phyloP scores from a whole-genome alignment of 2,797 vertebrate species.

The Tympanoctomys barrerae region DNA sequence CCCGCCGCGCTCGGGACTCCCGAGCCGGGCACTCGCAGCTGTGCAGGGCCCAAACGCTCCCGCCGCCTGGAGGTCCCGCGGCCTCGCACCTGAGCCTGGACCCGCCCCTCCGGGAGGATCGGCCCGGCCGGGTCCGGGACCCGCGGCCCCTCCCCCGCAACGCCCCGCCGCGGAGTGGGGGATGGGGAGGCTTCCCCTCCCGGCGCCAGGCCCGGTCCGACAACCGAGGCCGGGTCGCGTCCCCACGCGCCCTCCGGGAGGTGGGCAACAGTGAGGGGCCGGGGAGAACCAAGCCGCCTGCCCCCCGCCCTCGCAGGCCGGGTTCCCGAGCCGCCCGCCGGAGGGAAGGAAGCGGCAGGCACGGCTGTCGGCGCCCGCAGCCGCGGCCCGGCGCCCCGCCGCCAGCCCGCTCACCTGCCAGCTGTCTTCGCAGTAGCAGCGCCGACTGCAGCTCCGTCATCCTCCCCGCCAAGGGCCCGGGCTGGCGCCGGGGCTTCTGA shows the following conservation, averaged over 20 bases:
- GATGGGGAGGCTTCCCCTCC: slow-evolving; percentile 45
- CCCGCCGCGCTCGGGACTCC: not conserved
- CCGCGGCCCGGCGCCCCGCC: slow-evolving; percentile 58
- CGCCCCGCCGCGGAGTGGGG: slow-evolving; percentile 69
- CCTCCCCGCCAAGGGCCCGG: slow-evolving; percentile 83
- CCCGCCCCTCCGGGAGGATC: slow-evolving; percentile 68
- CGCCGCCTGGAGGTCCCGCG: not conserved
- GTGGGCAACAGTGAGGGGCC: slow-evolving; percentile 4
- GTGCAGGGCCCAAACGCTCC: not conserved
- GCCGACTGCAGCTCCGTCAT: slow-evolving; percentile 99
- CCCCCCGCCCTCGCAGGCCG: slow-evolving; percentile 33
- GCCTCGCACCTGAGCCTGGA: slow-evolving; percentile 69
- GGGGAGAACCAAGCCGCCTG: not conserved
- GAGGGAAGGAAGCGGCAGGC: not conserved
- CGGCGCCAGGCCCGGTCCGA: slow-evolving; percentile 2
- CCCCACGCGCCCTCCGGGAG: slow-evolving; percentile 56
- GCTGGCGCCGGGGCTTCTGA: slow-evolving; percentile 89
- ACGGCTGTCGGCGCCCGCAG: not conserved
- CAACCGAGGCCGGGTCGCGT: slow-evolving; percentile 51
- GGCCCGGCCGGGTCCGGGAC: not conserved
- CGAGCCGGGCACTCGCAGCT: not conserved
- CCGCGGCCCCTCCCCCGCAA: slow-evolving; percentile 77
- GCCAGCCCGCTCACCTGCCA: slow-evolving; percentile 94
- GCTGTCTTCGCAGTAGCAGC: slow-evolving; percentile 97
- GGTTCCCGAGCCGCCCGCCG: not conserved